phyloP scores from a whole-genome alignment of 2,888 invertebrate genomes.

The Ceriagrion tenellum region DNA sequence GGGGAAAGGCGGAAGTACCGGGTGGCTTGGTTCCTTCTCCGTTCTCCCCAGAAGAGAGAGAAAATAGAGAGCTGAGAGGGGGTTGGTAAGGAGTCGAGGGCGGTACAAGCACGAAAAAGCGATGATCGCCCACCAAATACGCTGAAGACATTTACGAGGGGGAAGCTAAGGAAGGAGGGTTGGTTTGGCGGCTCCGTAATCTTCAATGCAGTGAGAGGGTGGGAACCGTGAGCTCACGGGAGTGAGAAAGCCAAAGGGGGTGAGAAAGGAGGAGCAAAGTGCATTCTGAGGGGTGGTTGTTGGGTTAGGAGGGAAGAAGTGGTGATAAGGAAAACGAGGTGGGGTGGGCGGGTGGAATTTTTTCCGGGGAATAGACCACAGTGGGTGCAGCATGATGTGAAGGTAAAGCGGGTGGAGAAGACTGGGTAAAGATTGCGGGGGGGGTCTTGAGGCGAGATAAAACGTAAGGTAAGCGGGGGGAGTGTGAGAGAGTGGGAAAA shows the following conservation, averaged over 20 bases:
- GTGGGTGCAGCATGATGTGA: conserved; percentile 13
- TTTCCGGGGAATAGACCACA: background rate
- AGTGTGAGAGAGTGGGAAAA: background rate
- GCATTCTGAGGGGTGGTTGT: background rate
- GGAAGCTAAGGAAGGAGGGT: background rate
- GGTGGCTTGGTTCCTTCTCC: background rate
- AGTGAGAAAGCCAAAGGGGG: background rate
- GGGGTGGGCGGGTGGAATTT: background rate
- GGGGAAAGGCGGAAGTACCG: background rate
- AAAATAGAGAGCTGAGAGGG: background rate
- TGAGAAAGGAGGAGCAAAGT: background rate
- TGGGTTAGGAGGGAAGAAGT: background rate
- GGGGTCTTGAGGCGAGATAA: background rate
- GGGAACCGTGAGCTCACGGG: background rate
- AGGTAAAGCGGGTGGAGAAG: conserved; percentile 8
- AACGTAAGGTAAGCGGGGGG: background rate
- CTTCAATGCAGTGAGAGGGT: too few species aligned
- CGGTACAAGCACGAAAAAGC: conserved; percentile 33
- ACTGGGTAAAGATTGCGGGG: background rate
- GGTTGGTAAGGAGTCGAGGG: conserved; percentile 38
- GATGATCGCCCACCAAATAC: conserved; percentile 51
- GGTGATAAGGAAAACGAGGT: background rate
- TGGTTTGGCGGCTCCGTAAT: background rate
- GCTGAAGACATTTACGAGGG: conserved; percentile 48
- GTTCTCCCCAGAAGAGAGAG: background rate